These are phyloP conservation scores for Rhinoptilus africanus DNA, from an alignment of 2,113 vertebrate species.

Conservation along the genomic window DNA sequence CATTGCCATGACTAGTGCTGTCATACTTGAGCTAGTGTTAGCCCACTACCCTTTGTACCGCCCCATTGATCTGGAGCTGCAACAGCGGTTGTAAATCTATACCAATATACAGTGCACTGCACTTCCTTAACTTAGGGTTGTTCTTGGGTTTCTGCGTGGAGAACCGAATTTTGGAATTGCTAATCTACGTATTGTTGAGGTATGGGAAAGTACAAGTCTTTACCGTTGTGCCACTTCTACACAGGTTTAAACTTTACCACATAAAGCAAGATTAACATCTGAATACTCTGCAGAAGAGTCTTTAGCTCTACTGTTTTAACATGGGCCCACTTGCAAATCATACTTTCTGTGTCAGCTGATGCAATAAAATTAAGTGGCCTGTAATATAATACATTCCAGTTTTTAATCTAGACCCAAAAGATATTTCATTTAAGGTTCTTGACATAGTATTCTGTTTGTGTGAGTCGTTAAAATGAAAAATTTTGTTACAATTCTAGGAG, in stretches of 20 bases:
- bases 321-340: not conserved
- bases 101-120: not conserved
- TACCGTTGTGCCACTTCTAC: not conserved
- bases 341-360: not conserved
- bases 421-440: not conserved
- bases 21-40: not conserved
- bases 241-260: not conserved
- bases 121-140: not conserved
- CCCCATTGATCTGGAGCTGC: not conserved
- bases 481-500: not conserved
- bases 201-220: not conserved
- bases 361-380: not conserved
- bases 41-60: not conserved
- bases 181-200: not conserved
- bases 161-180: not conserved
- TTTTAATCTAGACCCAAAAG: not conserved
- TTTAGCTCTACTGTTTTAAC: not conserved
- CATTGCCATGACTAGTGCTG: not conserved
- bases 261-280: not conserved
- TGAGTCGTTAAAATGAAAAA: not conserved
- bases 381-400: not conserved
- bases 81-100: not conserved
- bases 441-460: not conserved
- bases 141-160: not conserved
- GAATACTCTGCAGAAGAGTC: not conserved